These are phyloP conservation scores for Meiosimyza platycephala DNA, from an alignment of 2,888 invertebrate species.

Conservation along the genomic window DNA sequence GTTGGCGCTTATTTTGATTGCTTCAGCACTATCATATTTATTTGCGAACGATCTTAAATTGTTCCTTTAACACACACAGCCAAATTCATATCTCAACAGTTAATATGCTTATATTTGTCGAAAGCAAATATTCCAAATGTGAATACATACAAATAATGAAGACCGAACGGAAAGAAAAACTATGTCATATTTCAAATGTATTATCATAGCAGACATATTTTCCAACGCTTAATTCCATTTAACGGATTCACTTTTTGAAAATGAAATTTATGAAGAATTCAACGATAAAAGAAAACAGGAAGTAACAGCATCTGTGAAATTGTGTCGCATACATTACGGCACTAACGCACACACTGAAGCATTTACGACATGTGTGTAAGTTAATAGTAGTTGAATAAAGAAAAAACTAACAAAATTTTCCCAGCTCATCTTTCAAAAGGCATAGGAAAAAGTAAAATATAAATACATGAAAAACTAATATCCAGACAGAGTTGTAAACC, in stretches of 20 bases:
- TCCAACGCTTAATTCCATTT: constrained; percentile 53
- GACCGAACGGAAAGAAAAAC: constrained; percentile 7
- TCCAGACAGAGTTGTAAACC: not conserved
- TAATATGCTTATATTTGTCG: no score
- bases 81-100: no score
- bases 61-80: no score
- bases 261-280: not conserved
- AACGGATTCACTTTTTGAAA: constrained; percentile 53
- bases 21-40: no score
- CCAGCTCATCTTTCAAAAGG: not conserved
- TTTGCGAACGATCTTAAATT: no score
- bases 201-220: constrained; percentile 49
- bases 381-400: not conserved
- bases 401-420: constrained; percentile 7
- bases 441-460: not conserved
- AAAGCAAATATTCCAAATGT: not conserved
- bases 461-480: not conserved
- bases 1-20: no score
- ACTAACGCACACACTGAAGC: not conserved
- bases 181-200: constrained; percentile 45
- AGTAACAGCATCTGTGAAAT: constrained; percentile 53
- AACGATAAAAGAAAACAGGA: constrained; percentile 19
- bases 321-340: constrained; percentile 49
- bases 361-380: not conserved
- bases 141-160: not conserved